Percentiles rank a stretch among this genome's conserved stretches.
These are phyloP conservation scores for Thera britannica DNA, from an alignment of 2,888 invertebrate genomes.

Conservation along the genomic window DNA sequence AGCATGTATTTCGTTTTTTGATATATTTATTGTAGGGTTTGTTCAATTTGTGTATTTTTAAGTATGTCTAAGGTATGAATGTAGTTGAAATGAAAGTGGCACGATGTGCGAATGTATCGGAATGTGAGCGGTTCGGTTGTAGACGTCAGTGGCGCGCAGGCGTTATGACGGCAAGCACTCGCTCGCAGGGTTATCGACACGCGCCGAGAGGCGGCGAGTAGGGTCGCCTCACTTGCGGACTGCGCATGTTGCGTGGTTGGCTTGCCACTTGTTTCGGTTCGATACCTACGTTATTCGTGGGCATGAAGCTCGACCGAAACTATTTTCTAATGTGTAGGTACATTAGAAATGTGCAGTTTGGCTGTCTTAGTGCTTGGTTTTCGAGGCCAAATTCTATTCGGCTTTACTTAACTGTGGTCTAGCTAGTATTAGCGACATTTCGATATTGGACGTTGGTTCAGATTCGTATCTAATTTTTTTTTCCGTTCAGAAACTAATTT, in stretches of 20 bases:
- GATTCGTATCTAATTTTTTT: too few relatives aligned
- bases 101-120: slow-evolving; percentile 68
- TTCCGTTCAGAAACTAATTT: too few relatives aligned
- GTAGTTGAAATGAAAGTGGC: slow-evolving; percentile 51
- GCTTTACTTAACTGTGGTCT: background rate
- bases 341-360: background rate
- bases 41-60: slow-evolving; percentile 6
- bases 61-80: slow-evolving; percentile 9
- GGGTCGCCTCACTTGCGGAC: slow-evolving; percentile 63
- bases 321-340: slow-evolving; percentile 30
- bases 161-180: slow-evolving; percentile 62
- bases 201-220: slow-evolving; percentile 54
- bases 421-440: background rate
- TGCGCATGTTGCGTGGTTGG: slow-evolving; percentile 64
- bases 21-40: slow-evolving; percentile 4
- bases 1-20: slow-evolving; percentile 9
- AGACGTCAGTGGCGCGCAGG: slow-evolving; percentile 74
- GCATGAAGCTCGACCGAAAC: slow-evolving; percentile 45
- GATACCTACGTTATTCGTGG: slow-evolving; percentile 61
- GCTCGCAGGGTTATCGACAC: slow-evolving; percentile 84
- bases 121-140: slow-evolving; percentile 69
- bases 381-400: background rate
- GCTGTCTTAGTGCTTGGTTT: slow-evolving; percentile 1
- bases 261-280: slow-evolving; percentile 69
- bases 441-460: background rate